Conservation (phyloP, 2,888 invertebrate genomes). For the Heterodera filipjevi region DNA sequence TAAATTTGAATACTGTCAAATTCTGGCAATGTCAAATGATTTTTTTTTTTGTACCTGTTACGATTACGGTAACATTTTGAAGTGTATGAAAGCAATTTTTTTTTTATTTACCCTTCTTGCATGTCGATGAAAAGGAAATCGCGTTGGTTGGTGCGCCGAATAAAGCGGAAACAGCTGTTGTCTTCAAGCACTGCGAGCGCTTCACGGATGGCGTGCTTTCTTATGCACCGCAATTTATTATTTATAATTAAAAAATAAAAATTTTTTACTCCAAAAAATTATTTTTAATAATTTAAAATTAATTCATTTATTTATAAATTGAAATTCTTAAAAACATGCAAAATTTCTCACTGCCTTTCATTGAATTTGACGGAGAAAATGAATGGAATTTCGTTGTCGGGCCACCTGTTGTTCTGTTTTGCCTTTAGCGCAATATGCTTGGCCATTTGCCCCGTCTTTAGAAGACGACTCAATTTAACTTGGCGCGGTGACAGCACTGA, state of each 20-base stretch:
- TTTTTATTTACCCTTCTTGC: constrained; percentile 48
- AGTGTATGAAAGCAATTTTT: neutral
- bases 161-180: constrained; percentile 54
- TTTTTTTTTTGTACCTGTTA: too few species aligned
- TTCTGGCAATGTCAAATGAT: too few species aligned
- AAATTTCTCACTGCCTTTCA: constrained; percentile 42
- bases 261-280: neutral
- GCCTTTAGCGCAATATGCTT: constrained; percentile 39
- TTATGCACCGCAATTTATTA: neutral
- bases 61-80: constrained; percentile 16
- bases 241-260: neutral
- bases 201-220: constrained; percentile 34
- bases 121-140: constrained; percentile 55
- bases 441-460: neutral
- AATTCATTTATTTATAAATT: neutral
- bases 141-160: constrained; percentile 44
- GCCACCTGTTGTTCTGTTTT: constrained; percentile 36
- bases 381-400: constrained; percentile 49
- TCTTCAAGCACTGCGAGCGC: constrained; percentile 49
- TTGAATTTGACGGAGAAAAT: constrained; percentile 50
- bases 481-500: constrained; percentile 39
- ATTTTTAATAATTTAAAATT: neutral
- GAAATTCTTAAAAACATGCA: neutral
- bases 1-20: too few species aligned
- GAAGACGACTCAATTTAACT: constrained; percentile 27